Evolutionary conservation across 2,888 invertebrate genomes (phyloP).

Genomic region (Chloroclystis v-ata): DNA sequence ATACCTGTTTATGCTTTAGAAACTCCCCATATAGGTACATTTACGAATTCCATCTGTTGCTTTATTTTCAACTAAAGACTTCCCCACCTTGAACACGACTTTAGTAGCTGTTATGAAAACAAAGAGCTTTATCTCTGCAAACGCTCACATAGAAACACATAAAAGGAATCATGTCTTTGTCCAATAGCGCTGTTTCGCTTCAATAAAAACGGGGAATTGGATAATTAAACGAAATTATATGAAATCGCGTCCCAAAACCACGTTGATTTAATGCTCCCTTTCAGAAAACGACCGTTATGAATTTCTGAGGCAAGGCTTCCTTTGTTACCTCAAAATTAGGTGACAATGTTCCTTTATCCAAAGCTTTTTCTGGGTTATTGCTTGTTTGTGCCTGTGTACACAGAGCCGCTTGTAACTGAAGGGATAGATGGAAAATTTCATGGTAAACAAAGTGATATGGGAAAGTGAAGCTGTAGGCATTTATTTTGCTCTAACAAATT

Average conservation of each 20-base stretch:
- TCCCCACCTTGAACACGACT: neutral
- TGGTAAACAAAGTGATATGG: neutral
- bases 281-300: constrained; percentile 6
- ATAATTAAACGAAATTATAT: constrained; percentile 11
- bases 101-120: neutral
- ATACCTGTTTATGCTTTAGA: too few relatives aligned
- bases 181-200: neutral
- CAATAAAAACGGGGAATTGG: constrained; percentile 3
- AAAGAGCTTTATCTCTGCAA: neutral
- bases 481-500: too few relatives aligned
- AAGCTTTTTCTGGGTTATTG: neutral
- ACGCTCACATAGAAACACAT: neutral
- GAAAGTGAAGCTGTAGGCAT: too few relatives aligned
- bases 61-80: neutral
- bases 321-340: constrained; percentile 9
- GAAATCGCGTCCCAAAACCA: constrained; percentile 8
- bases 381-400: neutral
- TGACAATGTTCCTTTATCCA: constrained; percentile 3
- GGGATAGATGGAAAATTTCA: neutral
- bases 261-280: constrained; percentile 4
- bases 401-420: neutral
- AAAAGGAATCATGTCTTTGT: constrained; percentile 5
- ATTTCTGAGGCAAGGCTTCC: constrained; percentile 9
- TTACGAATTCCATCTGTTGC: neutral
- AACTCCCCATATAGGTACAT: neutral